phyloP scores from a whole-genome alignment of 1,140 invertebrate genomes.

The Eulimnadia texana region DNA sequence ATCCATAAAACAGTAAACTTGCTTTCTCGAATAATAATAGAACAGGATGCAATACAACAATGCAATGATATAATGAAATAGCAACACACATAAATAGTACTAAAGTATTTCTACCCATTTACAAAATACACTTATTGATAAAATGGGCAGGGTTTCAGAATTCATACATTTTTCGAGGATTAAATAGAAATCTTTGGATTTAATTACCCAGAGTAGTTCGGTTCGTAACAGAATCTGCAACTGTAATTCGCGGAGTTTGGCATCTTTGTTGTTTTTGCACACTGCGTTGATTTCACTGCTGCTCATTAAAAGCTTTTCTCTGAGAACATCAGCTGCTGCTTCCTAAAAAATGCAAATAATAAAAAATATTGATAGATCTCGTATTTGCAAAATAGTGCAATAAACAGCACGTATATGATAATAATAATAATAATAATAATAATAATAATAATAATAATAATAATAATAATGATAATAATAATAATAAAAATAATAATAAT shows the following conservation, averaged over 20 bases:
- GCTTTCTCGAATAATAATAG: no score
- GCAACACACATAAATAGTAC: no score
- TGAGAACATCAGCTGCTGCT: background rate
- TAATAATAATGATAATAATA: no score
- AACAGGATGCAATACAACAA: no score
- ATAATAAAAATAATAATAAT: no score
- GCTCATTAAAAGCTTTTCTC: background rate
- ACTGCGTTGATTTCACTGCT: background rate
- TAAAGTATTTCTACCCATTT: no score
- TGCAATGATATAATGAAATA: no score
- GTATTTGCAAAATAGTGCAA: background rate
- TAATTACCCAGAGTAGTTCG: slow-evolving; percentile 1
- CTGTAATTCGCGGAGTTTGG: slow-evolving; percentile 1
- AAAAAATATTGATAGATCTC: background rate
- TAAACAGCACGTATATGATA: background rate
- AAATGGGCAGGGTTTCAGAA: no score
- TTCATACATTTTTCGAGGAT: no score
- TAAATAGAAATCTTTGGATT: background rate
- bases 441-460: no score
- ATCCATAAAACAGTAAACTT: no score
- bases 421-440: background rate
- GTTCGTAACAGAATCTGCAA: background rate
- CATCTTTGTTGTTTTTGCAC: background rate
- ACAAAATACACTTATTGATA: no score
- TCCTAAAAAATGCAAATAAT: background rate